Evolutionary conservation across 2,113 vertebrate species (phyloP).

Genomic region (Epinephelus lanceolatus): DNA sequence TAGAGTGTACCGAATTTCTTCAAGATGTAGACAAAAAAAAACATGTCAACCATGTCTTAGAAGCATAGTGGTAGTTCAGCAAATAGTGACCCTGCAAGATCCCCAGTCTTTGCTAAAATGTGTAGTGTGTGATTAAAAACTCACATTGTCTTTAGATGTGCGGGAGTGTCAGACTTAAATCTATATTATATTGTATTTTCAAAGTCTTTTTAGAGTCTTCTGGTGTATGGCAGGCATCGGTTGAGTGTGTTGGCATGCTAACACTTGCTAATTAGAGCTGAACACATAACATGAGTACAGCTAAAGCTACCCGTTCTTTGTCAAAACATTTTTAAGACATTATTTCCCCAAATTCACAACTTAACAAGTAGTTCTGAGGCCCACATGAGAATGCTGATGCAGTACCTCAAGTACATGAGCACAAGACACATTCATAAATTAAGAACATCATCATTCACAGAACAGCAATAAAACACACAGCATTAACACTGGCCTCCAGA

Average conservation of each 20-base stretch:
- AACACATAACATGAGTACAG: background rate
- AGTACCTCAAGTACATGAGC: constrained; percentile 19
- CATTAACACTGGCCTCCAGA: constrained; percentile 37
- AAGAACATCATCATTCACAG: constrained; percentile 39
- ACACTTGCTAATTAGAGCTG: background rate
- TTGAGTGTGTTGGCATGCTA: background rate
- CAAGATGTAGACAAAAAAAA: too few species aligned
- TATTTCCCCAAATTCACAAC: background rate
- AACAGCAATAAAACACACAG: constrained; percentile 30
- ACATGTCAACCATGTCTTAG: too few species aligned
- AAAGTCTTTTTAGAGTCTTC: too few species aligned
- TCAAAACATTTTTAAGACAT: background rate
- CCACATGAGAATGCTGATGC: constrained; percentile 16
- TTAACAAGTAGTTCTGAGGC: background rate
- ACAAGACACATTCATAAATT: constrained; percentile 40
- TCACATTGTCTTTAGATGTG: too few species aligned
- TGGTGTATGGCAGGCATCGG: too few species aligned
- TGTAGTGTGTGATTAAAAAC: too few species aligned
- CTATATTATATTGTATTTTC: too few species aligned
- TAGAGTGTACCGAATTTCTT: too few species aligned
- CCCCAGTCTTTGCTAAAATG: too few species aligned
- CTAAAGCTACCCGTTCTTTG: background rate
- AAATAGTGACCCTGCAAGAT: too few species aligned
- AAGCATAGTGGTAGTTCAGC: too few species aligned
- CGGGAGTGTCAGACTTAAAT: too few species aligned